Base-by-base conservation (phyloP, 2,797 vertebrate species). In the Molossus molossus region DNA sequence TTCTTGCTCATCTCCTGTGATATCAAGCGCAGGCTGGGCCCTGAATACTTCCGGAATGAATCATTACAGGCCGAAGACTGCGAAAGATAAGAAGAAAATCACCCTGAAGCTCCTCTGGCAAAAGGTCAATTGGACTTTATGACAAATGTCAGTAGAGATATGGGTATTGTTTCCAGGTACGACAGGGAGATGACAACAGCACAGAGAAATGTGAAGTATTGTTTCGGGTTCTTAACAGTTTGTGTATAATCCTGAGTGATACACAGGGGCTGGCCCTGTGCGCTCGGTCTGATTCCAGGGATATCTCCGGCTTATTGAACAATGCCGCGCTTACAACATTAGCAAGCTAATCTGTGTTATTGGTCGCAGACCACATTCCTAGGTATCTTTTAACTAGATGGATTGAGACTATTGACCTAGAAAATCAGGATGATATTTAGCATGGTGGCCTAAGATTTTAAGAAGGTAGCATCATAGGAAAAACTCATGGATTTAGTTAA, bases 261-360 rank as follows among this genome's bases (percentile, higher is more conserved):
- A 93, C 97, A 81, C 85, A n/a, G 53, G 93, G 96, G 96, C 94
- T 98, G 97, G 95, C 94, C 20, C 90, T 95, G 95, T 88, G 95
- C 50, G 75, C 94, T 94, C 85, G 87, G 95, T 94, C 93, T 96
- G 96, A 98, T 98, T 98, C 98, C 96, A 97, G 96, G 77, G 96
- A 90, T 98, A 94, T 95, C 93, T 95, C 90, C 86, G 96, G 96
- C 97, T 98, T 97, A 97, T 97, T 98, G 97, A 97, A 98, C 97
- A 98, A 98, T 96, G 95, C 97, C 97, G 96, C 97, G 91, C 98
- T 98, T 96, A 97, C 97, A 97, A 95, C 72, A 95, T 95, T 97
- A 98, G 87, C 95, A 98, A 2, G 94, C 81, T 98, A 98, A 98
- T 97, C 97, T 97, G 96, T 91, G 96, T 94, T 95, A 96, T 96